These are phyloP conservation scores for Spodoptera picta DNA, from an alignment of 2,888 invertebrate genomes.

Conservation along the genomic window DNA sequence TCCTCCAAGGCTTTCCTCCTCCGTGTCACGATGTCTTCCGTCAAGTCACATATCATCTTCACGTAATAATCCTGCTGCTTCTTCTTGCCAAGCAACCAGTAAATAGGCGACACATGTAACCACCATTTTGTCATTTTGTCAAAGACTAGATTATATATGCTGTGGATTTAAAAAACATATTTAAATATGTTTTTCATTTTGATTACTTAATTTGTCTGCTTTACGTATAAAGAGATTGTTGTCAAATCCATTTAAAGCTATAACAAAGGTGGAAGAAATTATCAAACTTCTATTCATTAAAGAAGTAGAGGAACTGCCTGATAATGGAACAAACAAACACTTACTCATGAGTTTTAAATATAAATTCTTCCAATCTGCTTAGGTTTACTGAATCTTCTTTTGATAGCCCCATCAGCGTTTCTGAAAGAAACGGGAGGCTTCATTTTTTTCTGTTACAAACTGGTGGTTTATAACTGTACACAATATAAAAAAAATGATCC, in stretches of 20 bases:
- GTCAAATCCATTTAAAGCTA: too few species aligned
- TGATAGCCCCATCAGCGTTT: background rate
- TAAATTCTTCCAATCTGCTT: background rate
- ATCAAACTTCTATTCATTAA: too few species aligned
- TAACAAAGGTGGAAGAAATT: too few species aligned
- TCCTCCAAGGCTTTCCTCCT: slow-evolving; percentile 60
- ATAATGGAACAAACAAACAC: background rate
- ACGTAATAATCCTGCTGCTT: slow-evolving; percentile 57
- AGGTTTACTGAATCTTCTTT: background rate
- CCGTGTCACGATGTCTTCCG: slow-evolving; percentile 66
- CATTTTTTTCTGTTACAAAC: too few species aligned
- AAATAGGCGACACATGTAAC: slow-evolving; percentile 74
- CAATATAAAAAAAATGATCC: too few species aligned
- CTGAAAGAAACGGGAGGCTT: background rate
- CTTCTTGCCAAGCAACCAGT: slow-evolving; percentile 66
- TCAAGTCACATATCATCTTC: slow-evolving; percentile 63
- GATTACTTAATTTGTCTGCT: too few species aligned
- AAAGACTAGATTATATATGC: slow-evolving; percentile 72
- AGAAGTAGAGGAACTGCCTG: too few species aligned
- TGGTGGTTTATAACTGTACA: too few species aligned
- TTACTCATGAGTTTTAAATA: background rate
- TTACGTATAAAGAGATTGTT: too few species aligned
- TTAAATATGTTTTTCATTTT: too few species aligned
- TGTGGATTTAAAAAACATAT: slow-evolving; percentile 38
- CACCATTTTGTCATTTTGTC: slow-evolving; percentile 77